Conservation (phyloP, 1,140 invertebrate species). For the Caerostris darwini region DNA sequence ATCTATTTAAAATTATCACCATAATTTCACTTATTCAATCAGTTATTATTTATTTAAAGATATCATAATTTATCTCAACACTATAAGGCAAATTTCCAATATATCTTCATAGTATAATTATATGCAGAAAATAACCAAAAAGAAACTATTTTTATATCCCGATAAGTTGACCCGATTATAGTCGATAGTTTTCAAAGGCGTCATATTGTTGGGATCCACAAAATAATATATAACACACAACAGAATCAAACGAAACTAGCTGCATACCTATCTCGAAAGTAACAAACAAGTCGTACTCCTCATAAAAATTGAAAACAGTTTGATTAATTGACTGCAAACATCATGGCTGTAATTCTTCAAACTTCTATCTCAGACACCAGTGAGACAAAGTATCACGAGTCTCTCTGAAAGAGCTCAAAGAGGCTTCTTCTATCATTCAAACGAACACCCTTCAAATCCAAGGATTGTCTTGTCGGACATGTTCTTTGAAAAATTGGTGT, state of each 20-base stretch:
- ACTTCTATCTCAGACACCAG: not conserved
- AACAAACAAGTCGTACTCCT: not conserved
- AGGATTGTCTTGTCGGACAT: not conserved
- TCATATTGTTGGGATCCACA: too few relatives aligned
- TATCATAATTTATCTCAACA: too few relatives aligned
- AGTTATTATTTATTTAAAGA: too few relatives aligned
- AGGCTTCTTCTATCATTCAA: not conserved
- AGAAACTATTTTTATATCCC: too few relatives aligned
- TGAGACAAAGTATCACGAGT: not conserved
- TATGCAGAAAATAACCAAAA: too few relatives aligned
- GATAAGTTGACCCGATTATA: too few relatives aligned
- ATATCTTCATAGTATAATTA: too few relatives aligned
- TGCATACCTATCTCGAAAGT: not conserved
- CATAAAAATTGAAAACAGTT: not conserved
- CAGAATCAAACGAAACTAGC: not conserved
- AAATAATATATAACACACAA: too few relatives aligned
- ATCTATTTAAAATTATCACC: too few relatives aligned
- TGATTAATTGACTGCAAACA: not conserved
- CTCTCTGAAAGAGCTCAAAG: not conserved
- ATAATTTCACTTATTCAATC: too few relatives aligned
- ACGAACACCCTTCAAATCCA: not conserved
- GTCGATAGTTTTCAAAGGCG: too few relatives aligned
- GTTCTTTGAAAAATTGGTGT: slow-evolving; percentile 26
- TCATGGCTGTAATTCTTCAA: not conserved
- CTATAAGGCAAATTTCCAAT: too few relatives aligned